Evolutionary conservation across 1,140 invertebrate species (phyloP).

Genomic region (Drosophila kanapiae): DNA sequence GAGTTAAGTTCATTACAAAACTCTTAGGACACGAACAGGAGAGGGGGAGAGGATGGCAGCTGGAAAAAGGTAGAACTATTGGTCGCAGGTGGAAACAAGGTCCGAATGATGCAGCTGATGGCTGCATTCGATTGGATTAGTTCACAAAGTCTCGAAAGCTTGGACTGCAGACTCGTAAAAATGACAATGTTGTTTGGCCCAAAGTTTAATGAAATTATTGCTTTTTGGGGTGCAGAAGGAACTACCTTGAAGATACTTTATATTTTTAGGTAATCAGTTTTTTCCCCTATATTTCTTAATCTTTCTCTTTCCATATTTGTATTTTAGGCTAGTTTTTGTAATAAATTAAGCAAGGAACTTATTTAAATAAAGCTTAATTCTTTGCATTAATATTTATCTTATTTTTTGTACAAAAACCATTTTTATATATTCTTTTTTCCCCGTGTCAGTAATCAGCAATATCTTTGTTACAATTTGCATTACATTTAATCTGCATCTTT

Average conservation of each 20-base stretch:
- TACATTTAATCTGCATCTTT: background rate
- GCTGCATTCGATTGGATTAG: slow-evolving; percentile 64
- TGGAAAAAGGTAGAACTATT: slow-evolving; percentile 7
- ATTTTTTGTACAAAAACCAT: no score
- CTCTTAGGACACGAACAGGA: slow-evolving; percentile 10
- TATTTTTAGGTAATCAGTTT: no score
- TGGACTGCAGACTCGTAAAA: slow-evolving; percentile 27
- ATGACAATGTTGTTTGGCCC: slow-evolving; percentile 17
- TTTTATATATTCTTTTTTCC: no score
- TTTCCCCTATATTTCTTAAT: background rate
- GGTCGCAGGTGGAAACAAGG: slow-evolving; percentile 50
- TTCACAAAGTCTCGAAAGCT: slow-evolving; percentile 8
- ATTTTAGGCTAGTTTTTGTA: background rate
- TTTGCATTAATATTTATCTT: background rate
- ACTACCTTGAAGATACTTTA: background rate
- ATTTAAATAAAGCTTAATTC: background rate
- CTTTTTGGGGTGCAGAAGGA: background rate
- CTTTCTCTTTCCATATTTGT: background rate
- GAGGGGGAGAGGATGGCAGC: background rate
- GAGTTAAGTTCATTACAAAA: slow-evolving; percentile 74
- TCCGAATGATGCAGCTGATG: slow-evolving; percentile 45
- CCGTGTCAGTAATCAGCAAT: slow-evolving; percentile 1
- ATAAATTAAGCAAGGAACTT: background rate
- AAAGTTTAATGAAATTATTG: slow-evolving; percentile 31
- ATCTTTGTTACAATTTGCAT: slow-evolving; percentile 1